A percentile compares a stretch with the other conserved stretches of the same genome.
Evolutionary conservation across 2,797 vertebrate genomes (phyloP).

Genomic region (Botia almorhae): DNA sequence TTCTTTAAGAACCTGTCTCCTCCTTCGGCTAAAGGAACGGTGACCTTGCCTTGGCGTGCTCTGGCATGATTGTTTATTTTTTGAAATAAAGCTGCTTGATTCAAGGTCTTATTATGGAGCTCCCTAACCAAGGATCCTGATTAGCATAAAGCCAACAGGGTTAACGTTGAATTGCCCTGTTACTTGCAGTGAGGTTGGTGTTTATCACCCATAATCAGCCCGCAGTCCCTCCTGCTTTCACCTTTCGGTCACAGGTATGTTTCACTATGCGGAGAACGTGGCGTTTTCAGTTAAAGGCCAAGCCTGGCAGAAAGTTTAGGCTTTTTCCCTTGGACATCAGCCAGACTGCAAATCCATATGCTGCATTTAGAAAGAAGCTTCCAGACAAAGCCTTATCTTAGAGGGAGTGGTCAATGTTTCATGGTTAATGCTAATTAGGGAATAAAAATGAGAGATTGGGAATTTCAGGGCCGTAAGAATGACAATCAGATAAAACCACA

Average conservation of each 20-base stretch:
- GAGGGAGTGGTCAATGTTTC: constrained; percentile 56
- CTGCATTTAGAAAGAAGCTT: constrained; percentile 33
- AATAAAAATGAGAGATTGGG: constrained; percentile 68
- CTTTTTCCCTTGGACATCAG: constrained; percentile 29
- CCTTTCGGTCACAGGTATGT: constrained; percentile 25
- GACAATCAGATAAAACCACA: constrained; percentile 60
- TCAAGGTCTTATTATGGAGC: constrained; percentile 70
- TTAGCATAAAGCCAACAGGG: constrained; percentile 69
- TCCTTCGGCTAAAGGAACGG: constrained; percentile 21
- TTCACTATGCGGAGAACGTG: neutral
- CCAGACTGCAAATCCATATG: constrained; percentile 45
- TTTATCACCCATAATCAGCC: constrained; percentile 56
- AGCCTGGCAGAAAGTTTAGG: constrained; percentile 12
- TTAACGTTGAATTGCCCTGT: constrained; percentile 48
- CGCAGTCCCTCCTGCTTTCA: constrained; percentile 18
- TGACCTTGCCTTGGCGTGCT: constrained; percentile 65
- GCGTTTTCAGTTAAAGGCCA: constrained; percentile 25
- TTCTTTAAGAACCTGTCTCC: constrained; percentile 34
- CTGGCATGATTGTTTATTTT: constrained; percentile 76
- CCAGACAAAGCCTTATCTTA: constrained; percentile 34
- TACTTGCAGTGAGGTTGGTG: constrained; percentile 18
- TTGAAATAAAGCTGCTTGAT: constrained; percentile 73
- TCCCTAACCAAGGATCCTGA: constrained; percentile 63
- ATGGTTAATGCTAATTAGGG: constrained; percentile 64
- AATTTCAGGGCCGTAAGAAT: constrained; percentile 63